Base-by-base conservation (phyloP, 2,888 invertebrate genomes). In the Polyommatus iphigenia region DNA sequence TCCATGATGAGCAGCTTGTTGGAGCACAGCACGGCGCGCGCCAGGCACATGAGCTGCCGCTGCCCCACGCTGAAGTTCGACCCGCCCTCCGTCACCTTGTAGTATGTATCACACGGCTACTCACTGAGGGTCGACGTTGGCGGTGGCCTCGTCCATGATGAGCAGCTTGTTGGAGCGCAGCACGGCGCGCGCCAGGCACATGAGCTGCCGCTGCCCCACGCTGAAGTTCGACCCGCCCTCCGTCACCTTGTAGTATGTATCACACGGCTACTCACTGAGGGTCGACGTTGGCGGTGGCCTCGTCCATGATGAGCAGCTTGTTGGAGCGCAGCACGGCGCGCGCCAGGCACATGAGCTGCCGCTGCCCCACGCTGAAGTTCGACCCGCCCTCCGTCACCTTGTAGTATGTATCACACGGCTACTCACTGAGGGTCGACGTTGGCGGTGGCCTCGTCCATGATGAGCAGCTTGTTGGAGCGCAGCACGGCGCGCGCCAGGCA, bases 261-360 rank as follows among this genome's bases (percentile, higher is more conserved):
- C 36, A 36, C 36, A 36, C 4, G 4, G 2, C 32, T 41, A 36
- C n/a, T 87, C 82, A 94, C 94, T 97, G 97, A 57, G 97, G 97
- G 91, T 99, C 98, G 3, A 98, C 98, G 87, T 98, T 98, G 3
- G 98, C 98, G 0, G 98, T 98, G 4, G 98, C 98, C 92, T 99
- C 99, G 86, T 99, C 98, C 92, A 99, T 95, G 83, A 98, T 96
- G 41, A 46, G 32, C 32, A 32, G 32, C 32, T 32, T 32, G 32
- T 32, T 32, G 32, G 32, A 32, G 32, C 3, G 4, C 32, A 32
- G 32, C 32, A 32, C 32, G 32, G 32, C 32, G 32, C 32, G 32
- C 32, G 32, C 32, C 24, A 24, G 24, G 24, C 32, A 32, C 32
- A 32, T 32, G 32, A 46, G 41, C 10, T 46, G 10, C 10, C 41